Conservation (phyloP, 1,140 invertebrate genomes). For the Geopemphigus sp. region DNA sequence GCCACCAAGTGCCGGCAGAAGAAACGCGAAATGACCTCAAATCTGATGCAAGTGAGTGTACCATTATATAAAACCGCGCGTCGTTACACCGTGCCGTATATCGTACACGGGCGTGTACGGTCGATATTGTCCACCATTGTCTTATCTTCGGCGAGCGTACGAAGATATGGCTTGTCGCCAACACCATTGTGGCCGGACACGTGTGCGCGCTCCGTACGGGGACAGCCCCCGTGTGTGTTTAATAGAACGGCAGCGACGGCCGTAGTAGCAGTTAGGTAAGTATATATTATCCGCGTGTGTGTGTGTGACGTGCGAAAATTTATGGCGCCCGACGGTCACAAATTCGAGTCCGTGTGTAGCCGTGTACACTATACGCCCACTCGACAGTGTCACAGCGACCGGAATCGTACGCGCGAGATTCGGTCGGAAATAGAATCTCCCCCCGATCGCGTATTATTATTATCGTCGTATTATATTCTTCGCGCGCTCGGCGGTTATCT, state of each 20-base stretch:
- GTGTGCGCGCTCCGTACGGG: background rate
- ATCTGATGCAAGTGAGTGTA: slow-evolving; percentile 66
- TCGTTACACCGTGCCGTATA: background rate
- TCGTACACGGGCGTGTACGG: too few species aligned
- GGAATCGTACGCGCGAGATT: background rate
- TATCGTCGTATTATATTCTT: too few species aligned
- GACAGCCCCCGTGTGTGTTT: too few species aligned
- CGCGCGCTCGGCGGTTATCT: background rate
- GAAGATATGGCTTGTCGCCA: background rate
- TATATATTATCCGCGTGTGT: background rate
- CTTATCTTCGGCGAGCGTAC: background rate
- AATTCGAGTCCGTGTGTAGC: background rate
- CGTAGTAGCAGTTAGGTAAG: too few species aligned
- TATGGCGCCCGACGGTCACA: slow-evolving; percentile 21
- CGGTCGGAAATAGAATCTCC: slow-evolving; percentile 18
- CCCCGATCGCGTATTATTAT: background rate
- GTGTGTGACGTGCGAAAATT: slow-evolving; percentile 8
- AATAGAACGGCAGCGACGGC: too few species aligned
- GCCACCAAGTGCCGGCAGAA: slow-evolving; percentile 93
- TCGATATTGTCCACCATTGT: background rate
- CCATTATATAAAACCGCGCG: too few species aligned
- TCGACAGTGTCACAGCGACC: background rate
- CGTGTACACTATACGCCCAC: background rate
- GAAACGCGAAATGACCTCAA: slow-evolving; percentile 84
- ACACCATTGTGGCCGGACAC: background rate